Evolutionary conservation across 2,113 vertebrate genomes (phyloP).

Genomic region (Corythoichthys haematopterus): DNA sequence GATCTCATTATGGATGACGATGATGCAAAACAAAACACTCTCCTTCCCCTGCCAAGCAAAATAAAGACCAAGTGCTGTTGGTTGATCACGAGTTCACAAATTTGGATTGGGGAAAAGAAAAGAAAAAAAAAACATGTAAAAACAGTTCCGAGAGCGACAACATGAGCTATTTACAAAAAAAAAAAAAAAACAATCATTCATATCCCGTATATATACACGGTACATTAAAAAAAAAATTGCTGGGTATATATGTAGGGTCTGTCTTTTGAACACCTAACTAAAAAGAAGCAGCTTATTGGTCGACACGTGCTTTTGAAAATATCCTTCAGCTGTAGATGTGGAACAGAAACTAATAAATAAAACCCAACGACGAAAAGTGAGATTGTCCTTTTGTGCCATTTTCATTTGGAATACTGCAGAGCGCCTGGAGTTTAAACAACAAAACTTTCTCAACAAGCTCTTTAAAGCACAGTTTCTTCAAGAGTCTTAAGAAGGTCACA

Average conservation of each 20-base stretch:
- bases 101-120: conserved; percentile 62
- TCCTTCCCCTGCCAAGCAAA: conserved; percentile 40
- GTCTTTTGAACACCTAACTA: conserved; percentile 67
- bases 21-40: conserved; percentile 52
- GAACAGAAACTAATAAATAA: conserved; percentile 18
- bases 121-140: conserved; percentile 70
- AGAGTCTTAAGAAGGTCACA: conserved; percentile 4
- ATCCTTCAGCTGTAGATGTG: conserved; percentile 73
- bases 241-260: conserved; percentile 57
- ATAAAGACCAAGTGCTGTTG: conserved; percentile 59
- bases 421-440: conserved; percentile 45
- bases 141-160: conserved; percentile 68
- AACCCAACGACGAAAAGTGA: conserved; percentile 45
- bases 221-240: conserved; percentile 35
- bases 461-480: neutral
- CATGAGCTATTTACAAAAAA: conserved; percentile 76
- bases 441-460: neutral
- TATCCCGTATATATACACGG: conserved; percentile 1
- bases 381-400: conserved; percentile 58
- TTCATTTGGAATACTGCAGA: conserved; percentile 72
- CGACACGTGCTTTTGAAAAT: conserved; percentile 76
- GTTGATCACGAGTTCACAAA: conserved; percentile 63
- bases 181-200: conserved; percentile 11
- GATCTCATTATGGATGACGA: conserved; percentile 59
- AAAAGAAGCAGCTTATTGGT: conserved; percentile 92